Evolutionary conservation across 2,888 invertebrate genomes (phyloP), one percentile per base, ranked within the genome.

Genomic region (Parnassius orleans): DNA sequence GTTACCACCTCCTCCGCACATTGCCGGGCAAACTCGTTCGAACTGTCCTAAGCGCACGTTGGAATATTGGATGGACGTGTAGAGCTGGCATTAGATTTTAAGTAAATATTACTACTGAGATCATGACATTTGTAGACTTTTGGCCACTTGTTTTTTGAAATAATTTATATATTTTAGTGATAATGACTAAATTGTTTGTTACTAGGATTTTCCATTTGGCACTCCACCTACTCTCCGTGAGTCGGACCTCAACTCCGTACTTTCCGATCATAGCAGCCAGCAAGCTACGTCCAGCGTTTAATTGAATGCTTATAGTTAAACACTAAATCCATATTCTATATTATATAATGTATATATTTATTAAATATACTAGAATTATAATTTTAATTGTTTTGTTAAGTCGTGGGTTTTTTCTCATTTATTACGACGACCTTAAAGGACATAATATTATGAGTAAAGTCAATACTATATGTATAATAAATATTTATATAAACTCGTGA

Each of bases 261-360:
- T 90, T 9, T 92, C 92, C 9, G 92, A 92, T 65, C 90, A 89
- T 70, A 92, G 92, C 84, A 92, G 92, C 68, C 92, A 91, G 65
- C 92, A 92, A 65, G 90, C 91, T 1, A 92, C 92, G 48, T 92
- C 92, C 52, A 92, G 92, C 65, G 92, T 92, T 61, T 91, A 84
- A 80, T 62, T 60, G 54, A 51, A 43, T 54, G 10, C 2, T 46
- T 46, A 12, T 5, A 47, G 3, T 47, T 47, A 9, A n/a, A 12
- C 12, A 2, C 3, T 14, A 14, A 9, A 48, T 48, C 14, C 7
- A 9, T n/a, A 14, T 48, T 15, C 5, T 12, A 47, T 47, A 47
- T 47, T 47, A 11, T 47, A 47, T n/a, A 10, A 47, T 14, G n/a
- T 11, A n/a, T 47, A 47, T 47, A 14, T n/a, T 2, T 47, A 47